A percentile compares a stretch with the other conserved stretches of the same genome.
phyloP scores from a whole-genome alignment of 1,140 invertebrate genomes.

The Rhopalosiphum padi region DNA sequence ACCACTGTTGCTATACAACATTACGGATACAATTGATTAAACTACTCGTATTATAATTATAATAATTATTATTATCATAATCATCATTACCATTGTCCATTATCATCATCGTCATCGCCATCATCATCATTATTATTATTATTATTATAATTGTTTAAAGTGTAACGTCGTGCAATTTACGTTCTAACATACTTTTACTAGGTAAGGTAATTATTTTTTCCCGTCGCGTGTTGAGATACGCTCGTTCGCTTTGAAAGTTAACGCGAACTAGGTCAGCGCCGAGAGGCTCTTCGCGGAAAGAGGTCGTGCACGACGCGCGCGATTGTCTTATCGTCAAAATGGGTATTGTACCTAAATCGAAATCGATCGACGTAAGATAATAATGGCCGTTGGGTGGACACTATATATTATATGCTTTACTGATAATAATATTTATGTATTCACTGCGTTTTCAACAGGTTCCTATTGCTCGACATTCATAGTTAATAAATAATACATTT shows the following conservation, averaged over 20 bases:
- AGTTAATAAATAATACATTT: background rate
- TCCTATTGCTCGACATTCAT: background rate
- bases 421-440: background rate
- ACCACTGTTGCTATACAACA: background rate
- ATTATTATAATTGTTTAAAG: slow-evolving; percentile 33
- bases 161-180: slow-evolving; percentile 16
- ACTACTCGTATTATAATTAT: slow-evolving; percentile 4
- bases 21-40: background rate
- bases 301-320: background rate
- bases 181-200: slow-evolving; percentile 31
- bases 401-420: background rate
- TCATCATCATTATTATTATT: background rate
- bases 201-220: background rate
- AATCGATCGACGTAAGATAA: background rate
- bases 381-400: background rate
- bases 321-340: background rate
- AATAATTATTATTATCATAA: background rate
- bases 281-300: background rate
- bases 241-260: slow-evolving; percentile 34
- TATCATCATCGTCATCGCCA: background rate
- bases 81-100: background rate
- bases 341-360: background rate
- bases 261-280: slow-evolving; percentile 17
- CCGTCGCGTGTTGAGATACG: slow-evolving; percentile 20
- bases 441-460: background rate